A percentile compares a stretch with the other conserved stretches of the same genome.
Evolutionary conservation across 2,888 invertebrate species (phyloP).

Genomic region (Heliothis peltigera): DNA sequence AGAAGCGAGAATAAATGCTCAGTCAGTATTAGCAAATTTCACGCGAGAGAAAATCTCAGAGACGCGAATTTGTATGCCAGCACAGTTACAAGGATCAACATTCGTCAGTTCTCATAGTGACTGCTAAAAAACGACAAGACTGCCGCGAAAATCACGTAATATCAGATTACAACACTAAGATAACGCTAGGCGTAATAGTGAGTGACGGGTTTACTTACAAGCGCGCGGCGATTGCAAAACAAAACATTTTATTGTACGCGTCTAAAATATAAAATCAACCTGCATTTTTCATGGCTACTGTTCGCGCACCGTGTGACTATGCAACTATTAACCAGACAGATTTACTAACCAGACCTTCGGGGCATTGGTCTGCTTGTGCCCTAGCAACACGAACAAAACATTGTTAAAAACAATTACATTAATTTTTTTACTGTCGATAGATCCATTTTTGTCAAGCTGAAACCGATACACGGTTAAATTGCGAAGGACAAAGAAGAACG

Average conservation of each 20-base stretch:
- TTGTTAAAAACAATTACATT: constrained; percentile 11
- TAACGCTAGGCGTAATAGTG: constrained; percentile 55
- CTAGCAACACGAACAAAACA: constrained; percentile 40
- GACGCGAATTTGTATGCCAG: constrained; percentile 29
- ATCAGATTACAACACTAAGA: constrained; percentile 60
- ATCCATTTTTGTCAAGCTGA: constrained; percentile 39
- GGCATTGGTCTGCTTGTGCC: constrained; percentile 15
- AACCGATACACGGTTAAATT: constrained; percentile 28
- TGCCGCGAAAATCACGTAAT: constrained; percentile 53
- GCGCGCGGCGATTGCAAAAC: constrained; percentile 66
- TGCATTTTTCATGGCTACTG: constrained; percentile 63
- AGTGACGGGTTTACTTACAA: constrained; percentile 57
- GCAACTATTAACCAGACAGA: constrained; percentile 40
- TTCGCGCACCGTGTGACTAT: constrained; percentile 37
- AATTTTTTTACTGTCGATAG: constrained; percentile 25
- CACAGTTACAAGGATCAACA: constrained; percentile 21
- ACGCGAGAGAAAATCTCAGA: constrained; percentile 1
- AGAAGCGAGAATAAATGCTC: neutral
- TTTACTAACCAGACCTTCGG: constrained; percentile 39
- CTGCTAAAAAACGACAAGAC: constrained; percentile 42
- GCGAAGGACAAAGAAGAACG: constrained; percentile 41
- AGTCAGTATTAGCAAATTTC: neutral
- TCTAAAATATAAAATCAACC: constrained; percentile 68
- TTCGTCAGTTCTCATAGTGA: constrained; percentile 18
- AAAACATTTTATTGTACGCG: constrained; percentile 62